Percentiles rank a stretch among this genome's conserved stretches.
phyloP scores from a whole-genome alignment of 2,888 invertebrate species.

The Seira musarum region DNA sequence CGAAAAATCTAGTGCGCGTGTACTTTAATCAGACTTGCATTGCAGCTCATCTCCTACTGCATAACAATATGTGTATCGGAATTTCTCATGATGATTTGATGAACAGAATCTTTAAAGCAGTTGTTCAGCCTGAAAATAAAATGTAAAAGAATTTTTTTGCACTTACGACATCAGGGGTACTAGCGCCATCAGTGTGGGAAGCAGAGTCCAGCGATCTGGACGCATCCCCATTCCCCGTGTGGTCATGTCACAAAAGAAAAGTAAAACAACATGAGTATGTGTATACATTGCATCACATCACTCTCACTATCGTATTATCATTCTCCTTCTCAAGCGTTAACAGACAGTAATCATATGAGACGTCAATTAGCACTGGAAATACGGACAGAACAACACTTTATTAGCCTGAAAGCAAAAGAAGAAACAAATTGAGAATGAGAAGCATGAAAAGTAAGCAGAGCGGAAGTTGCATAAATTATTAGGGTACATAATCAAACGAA shows the following conservation, averaged over 20 bases:
- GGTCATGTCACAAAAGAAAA: slow-evolving; percentile 75
- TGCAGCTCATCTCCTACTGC: too few relatives aligned
- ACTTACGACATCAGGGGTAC: slow-evolving; percentile 98
- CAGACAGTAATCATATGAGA: slow-evolving; percentile 6
- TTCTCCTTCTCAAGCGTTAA: neutral
- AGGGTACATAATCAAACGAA: neutral
- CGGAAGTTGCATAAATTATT: slow-evolving; percentile 59
- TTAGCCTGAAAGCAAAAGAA: slow-evolving; percentile 1
- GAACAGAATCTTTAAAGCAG: neutral
- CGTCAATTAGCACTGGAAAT: slow-evolving; percentile 43
- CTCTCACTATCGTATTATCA: slow-evolving; percentile 50
- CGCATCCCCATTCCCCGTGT: slow-evolving; percentile 82
- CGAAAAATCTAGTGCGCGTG: neutral
- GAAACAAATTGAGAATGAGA: neutral
- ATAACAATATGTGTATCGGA: too few relatives aligned
- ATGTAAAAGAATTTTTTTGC: slow-evolving; percentile 72
- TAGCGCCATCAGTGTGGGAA: slow-evolving; percentile 94
- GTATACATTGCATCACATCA: too few relatives aligned
- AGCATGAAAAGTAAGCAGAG: slow-evolving; percentile 22
- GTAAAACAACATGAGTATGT: too few relatives aligned
- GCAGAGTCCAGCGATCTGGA: slow-evolving; percentile 91
- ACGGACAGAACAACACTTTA: neutral
- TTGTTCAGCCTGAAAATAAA: slow-evolving; percentile 69
- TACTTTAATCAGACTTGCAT: too few relatives aligned
- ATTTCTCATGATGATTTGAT: too few relatives aligned